phyloP scores from a whole-genome alignment of 2,888 invertebrate genomes.

The Ephialtes manifestator region DNA sequence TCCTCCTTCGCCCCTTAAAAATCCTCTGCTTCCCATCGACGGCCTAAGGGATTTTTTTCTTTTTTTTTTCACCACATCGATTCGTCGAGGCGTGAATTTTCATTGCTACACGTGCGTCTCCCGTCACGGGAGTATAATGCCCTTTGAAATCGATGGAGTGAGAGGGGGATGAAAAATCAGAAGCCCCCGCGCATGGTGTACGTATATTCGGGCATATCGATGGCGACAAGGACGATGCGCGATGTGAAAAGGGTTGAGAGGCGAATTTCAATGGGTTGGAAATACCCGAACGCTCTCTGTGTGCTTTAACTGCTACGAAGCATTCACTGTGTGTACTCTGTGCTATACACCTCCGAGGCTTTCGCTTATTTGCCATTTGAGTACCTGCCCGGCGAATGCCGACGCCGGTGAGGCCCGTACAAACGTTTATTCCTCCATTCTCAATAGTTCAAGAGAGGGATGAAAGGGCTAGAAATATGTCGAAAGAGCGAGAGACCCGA shows the following conservation, averaged over 20 bases:
- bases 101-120: slow-evolving; percentile 65
- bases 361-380: slow-evolving; percentile 75
- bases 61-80: slow-evolving; percentile 67
- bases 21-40: slow-evolving; percentile 40
- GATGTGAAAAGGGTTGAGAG: slow-evolving; percentile 73
- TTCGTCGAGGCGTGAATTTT: slow-evolving; percentile 76
- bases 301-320: slow-evolving; percentile 41
- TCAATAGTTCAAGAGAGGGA: slow-evolving; percentile 59
- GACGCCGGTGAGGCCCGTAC: slow-evolving; percentile 42
- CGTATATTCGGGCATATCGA: slow-evolving; percentile 48
- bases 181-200: slow-evolving; percentile 38
- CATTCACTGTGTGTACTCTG: slow-evolving; percentile 43
- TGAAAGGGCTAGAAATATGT: slow-evolving; percentile 38
- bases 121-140: slow-evolving; percentile 65
- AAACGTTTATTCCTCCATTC: slow-evolving; percentile 64
- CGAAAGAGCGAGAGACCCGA: slow-evolving; percentile 34
- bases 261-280: slow-evolving; percentile 67
- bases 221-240: slow-evolving; percentile 44
- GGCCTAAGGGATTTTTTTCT: slow-evolving; percentile 62
- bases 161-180: slow-evolving; percentile 67
- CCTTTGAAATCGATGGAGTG: slow-evolving; percentile 11
- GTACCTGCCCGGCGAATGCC: slow-evolving; percentile 65
- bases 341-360: slow-evolving; percentile 56
- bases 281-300: slow-evolving; percentile 61
- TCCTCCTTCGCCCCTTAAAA: slow-evolving; percentile 37